Evolutionary conservation across 2,797 vertebrate species (phyloP).

Genomic region (Hoplostethus atlanticus): DNA sequence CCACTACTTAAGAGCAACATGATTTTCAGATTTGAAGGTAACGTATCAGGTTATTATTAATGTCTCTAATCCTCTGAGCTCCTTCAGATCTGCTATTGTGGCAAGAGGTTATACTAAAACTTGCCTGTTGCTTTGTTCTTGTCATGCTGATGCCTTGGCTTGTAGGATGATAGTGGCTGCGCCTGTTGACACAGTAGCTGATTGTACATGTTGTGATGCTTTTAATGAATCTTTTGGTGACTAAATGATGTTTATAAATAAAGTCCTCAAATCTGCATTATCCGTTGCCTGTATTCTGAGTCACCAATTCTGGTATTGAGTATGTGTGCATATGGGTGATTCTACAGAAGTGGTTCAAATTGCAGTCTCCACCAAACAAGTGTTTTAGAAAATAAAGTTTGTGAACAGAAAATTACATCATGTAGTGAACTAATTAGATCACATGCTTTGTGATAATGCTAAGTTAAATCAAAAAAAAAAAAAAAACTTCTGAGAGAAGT

Average conservation of each 20-base stretch:
- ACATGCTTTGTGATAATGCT: too few species aligned
- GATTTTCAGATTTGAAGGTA: slow-evolving; percentile 1
- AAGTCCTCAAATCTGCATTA: slow-evolving; percentile 20
- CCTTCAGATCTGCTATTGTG: slow-evolving; percentile 25
- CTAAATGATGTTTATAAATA: slow-evolving; percentile 55
- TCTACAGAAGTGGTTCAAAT: too few species aligned
- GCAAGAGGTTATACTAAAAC: slow-evolving; percentile 13
- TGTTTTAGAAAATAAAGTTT: too few species aligned
- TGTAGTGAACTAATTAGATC: too few species aligned
- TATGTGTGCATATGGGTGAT: background rate
- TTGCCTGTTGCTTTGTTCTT: slow-evolving; percentile 32
- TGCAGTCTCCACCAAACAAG: too few species aligned
- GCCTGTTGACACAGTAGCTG: slow-evolving; percentile 42
- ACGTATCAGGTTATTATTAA: slow-evolving; percentile 18
- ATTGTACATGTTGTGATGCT: slow-evolving; percentile 63
- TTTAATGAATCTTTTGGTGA: slow-evolving; percentile 61
- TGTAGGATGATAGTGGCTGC: slow-evolving; percentile 32
- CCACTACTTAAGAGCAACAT: slow-evolving; percentile 24
- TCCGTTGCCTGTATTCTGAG: slow-evolving; percentile 30
- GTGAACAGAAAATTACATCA: too few species aligned
- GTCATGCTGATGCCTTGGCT: slow-evolving; percentile 42
- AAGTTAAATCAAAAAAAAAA: too few species aligned
- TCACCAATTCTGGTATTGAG: background rate
- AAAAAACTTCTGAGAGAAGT: too few species aligned
- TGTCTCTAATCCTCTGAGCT: slow-evolving; percentile 11